phyloP scores from a whole-genome alignment of 1,140 invertebrate genomes.

The Drosophila asahinai region DNA sequence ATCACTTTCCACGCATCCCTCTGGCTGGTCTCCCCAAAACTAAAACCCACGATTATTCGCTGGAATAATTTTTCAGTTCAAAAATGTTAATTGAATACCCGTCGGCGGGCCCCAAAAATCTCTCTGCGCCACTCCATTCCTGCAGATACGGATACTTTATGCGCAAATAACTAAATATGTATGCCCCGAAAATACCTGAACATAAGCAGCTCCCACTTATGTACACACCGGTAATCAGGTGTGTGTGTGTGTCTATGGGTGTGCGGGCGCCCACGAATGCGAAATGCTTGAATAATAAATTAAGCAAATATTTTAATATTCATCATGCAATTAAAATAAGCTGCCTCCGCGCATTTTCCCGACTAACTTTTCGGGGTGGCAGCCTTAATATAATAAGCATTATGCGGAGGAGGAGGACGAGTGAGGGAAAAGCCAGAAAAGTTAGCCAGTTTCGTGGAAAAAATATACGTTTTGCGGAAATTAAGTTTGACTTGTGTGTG shows the following conservation, averaged over 20 bases:
- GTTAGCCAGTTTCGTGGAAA: slow-evolving; percentile 38
- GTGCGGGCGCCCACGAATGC: slow-evolving; percentile 60
- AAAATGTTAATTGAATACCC: slow-evolving; percentile 51
- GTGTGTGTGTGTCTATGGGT: slow-evolving; percentile 11
- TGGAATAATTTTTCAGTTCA: slow-evolving; percentile 37
- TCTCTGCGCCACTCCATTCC: background rate
- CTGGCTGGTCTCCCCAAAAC: background rate
- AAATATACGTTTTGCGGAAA: slow-evolving; percentile 77
- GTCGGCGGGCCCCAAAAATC: slow-evolving; percentile 23
- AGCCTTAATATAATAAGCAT: slow-evolving; percentile 79
- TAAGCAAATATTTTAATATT: slow-evolving; percentile 84
- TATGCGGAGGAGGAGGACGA: slow-evolving; percentile 3
- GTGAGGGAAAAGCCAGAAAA: slow-evolving; percentile 19
- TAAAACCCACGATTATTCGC: slow-evolving; percentile 17
- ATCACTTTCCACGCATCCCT: background rate
- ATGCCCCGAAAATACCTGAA: slow-evolving; percentile 40
- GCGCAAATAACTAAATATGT: slow-evolving; percentile 75
- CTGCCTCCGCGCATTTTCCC: slow-evolving; percentile 48
- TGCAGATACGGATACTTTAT: slow-evolving; percentile 51
- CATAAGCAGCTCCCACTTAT: slow-evolving; percentile 17
- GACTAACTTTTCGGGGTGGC: slow-evolving; percentile 60
- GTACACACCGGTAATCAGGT: slow-evolving; percentile 38
- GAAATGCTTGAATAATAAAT: slow-evolving; percentile 80
- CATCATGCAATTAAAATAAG: slow-evolving; percentile 85
- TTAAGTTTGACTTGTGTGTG: slow-evolving; percentile 61